These are phyloP conservation scores for Rotaria sp. DNA, from an alignment of 2,888 invertebrate species.

Conservation along the genomic window DNA sequence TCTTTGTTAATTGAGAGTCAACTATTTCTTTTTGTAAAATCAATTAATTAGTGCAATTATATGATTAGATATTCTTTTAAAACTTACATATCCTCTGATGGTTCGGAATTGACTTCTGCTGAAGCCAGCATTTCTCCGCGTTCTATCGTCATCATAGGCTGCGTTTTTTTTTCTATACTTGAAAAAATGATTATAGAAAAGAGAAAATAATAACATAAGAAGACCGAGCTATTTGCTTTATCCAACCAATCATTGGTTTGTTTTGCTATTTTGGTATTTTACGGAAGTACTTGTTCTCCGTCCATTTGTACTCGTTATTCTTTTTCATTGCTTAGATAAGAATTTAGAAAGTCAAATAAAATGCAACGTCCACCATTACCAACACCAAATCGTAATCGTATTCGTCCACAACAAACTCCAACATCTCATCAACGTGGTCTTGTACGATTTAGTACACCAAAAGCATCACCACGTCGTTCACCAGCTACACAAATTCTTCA, in stretches of 20 bases:
- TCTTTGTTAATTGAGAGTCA: background rate
- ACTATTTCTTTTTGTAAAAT: background rate
- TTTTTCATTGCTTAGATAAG: background rate
- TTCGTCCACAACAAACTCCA: background rate
- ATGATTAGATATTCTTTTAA: background rate
- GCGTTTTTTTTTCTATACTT: background rate
- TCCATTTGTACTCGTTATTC: background rate
- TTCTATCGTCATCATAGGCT: background rate
- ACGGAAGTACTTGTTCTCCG: background rate
- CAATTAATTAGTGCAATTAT: background rate
- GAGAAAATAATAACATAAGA: background rate
- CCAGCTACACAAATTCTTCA: background rate
- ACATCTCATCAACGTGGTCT: slow-evolving; percentile 10
- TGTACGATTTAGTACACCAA: background rate
- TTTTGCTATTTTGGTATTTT: background rate
- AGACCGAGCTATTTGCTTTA: background rate
- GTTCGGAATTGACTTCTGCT: background rate
- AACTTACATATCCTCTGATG: background rate
- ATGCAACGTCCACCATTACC: slow-evolving; percentile 10
- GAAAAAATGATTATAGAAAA: background rate
- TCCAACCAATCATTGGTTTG: background rate
- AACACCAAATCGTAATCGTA: slow-evolving; percentile 3
- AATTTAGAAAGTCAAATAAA: background rate
- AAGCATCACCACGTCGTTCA: slow-evolving; percentile 13
- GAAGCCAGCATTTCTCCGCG: background rate